A percentile compares a stretch with the other conserved stretches of the same genome.
These are phyloP conservation scores for Mnemiopsis leidyi DNA, from an alignment of 37 sponge, comb jelly and placozoan species.

Conservation along the genomic window DNA sequence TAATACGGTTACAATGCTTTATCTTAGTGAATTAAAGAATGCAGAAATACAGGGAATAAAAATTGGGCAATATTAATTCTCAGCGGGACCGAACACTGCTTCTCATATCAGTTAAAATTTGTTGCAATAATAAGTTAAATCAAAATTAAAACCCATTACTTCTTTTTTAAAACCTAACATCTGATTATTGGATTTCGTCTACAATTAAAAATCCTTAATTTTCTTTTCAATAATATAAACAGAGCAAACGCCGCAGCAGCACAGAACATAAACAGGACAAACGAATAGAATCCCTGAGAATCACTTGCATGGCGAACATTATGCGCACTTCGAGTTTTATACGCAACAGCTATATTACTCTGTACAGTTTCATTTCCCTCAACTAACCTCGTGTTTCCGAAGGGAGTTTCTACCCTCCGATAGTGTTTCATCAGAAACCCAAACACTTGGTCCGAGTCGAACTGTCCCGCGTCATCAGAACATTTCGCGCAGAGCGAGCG, in stretches of 20 bases:
- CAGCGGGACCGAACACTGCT: too few species aligned
- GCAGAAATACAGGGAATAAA: too few species aligned
- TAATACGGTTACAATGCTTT: too few species aligned
- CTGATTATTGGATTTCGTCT: too few species aligned
- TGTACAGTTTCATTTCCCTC: neutral
- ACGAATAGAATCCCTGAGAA: neutral
- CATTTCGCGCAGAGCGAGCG: neutral
- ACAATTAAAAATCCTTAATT: neutral
- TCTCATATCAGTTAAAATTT: too few species aligned
- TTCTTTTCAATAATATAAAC: neutral
- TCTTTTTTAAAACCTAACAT: too few species aligned
- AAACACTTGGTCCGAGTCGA: constrained; percentile 40
- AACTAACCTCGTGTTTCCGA: constrained; percentile 40
- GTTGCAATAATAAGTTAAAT: too few species aligned
- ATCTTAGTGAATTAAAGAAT: too few species aligned
- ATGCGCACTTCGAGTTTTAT: neutral
- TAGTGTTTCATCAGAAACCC: constrained; percentile 34
- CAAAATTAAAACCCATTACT: too few species aligned
- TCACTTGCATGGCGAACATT: neutral
- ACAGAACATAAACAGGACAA: neutral
- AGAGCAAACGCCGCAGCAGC: neutral
- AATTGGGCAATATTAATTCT: too few species aligned
- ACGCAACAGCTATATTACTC: neutral
- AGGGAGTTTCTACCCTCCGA: constrained; percentile 42
- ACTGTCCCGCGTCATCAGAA: neutral